Percentiles rank a stretch among this genome's conserved stretches.
Conservation (phyloP, 2,797 vertebrate species). For the Chelon labrosus region DNA sequence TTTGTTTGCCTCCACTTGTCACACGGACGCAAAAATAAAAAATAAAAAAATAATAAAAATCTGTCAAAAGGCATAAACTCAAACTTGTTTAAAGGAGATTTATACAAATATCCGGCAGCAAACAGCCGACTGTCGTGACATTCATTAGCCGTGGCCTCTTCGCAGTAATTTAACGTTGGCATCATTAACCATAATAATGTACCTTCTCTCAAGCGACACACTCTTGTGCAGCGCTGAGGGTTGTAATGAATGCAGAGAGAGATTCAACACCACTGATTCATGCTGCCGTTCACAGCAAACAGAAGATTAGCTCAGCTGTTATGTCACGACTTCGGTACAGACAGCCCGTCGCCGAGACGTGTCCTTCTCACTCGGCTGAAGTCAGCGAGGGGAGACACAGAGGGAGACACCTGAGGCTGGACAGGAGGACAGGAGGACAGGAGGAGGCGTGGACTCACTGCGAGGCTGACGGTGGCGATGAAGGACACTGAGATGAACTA, state of each 20-base stretch:
- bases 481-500: slow-evolving; percentile 92
- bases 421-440: not conserved
- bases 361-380: slow-evolving; percentile 30
- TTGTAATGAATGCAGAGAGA: slow-evolving; percentile 62
- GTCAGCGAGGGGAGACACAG: slow-evolving; percentile 13
- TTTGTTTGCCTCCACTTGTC: slow-evolving; percentile 14
- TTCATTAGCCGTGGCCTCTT: slow-evolving; percentile 50
- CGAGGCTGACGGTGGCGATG: slow-evolving; percentile 91
- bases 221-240: slow-evolving; percentile 22
- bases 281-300: slow-evolving; percentile 26
- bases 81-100: slow-evolving; percentile 44
- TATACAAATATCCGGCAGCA: slow-evolving; percentile 56
- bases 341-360: slow-evolving; percentile 32
- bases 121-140: slow-evolving; percentile 32
- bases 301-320: slow-evolving; percentile 39
- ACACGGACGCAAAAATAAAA: not conserved
- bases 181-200: slow-evolving; percentile 48
- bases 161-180: slow-evolving; percentile 48
- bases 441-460: slow-evolving; percentile 82
- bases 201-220: not conserved
- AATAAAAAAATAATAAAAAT: not conserved
- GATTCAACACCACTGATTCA: slow-evolving; percentile 43
- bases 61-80: slow-evolving; percentile 57
- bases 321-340: slow-evolving; percentile 38
- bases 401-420: too few relatives aligned